A percentile compares a stretch with the other conserved stretches of the same genome.
Conservation (phyloP, 1,140 invertebrate species). For the Holcopasites calliopsidis region DNA sequence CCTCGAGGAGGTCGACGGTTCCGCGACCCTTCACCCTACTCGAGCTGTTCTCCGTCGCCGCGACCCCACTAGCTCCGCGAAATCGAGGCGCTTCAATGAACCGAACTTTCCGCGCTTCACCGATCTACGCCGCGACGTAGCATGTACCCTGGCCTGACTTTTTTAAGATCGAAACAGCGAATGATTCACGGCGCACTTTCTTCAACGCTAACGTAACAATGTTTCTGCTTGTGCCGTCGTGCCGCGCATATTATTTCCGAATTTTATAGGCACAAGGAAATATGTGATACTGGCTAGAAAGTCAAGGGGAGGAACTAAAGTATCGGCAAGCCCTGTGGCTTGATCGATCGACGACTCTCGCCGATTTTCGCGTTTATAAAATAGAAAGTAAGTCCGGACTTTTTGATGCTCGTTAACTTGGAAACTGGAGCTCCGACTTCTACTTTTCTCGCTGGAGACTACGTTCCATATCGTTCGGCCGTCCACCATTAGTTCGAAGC, state of each 20-base stretch:
- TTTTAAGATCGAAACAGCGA: too few species aligned
- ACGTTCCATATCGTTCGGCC: conserved; percentile 26
- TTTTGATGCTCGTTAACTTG: conserved; percentile 28
- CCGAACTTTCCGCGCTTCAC: too few species aligned
- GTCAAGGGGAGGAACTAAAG: background rate
- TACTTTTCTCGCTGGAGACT: conserved; percentile 20
- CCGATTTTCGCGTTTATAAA: conserved; percentile 14
- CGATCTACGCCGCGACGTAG: too few species aligned
- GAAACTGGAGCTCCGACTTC: conserved; percentile 33
- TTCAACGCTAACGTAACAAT: too few species aligned
- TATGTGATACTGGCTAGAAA: too few species aligned
- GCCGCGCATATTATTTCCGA: too few species aligned
- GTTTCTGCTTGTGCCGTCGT: too few species aligned
- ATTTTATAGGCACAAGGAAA: too few species aligned
- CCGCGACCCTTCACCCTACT: background rate
- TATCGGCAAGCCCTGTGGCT: background rate
- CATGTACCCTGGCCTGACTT: too few species aligned
- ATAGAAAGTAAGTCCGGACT: conserved; percentile 32
- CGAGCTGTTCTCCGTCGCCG: background rate
- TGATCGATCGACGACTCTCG: background rate
- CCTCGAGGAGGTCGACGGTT: conserved; percentile 1
- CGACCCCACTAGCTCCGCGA: too few species aligned
- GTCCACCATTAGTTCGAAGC: conserved; percentile 11
- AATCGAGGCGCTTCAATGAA: too few species aligned
- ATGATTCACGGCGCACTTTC: too few species aligned